Conservation (phyloP, 2,113 vertebrate species). For the Brachyhypopomus gauderio region DNA sequence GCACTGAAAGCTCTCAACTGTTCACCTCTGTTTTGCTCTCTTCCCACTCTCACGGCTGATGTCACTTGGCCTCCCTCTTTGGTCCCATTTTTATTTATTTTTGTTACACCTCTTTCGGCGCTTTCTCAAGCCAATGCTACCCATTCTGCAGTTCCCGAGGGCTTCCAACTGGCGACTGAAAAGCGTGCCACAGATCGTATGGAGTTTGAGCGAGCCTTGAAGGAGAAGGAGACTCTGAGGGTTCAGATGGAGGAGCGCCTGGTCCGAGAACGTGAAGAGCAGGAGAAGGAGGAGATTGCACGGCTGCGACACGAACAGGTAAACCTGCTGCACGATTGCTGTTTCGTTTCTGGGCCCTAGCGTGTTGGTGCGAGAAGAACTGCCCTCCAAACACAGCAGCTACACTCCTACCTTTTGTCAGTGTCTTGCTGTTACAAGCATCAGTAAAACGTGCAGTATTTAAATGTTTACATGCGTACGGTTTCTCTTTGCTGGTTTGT, state of each 20-base stretch:
- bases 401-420: no score
- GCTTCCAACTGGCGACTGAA: conserved; percentile 88
- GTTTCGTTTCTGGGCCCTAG: no score
- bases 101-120: conserved; percentile 54
- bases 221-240: conserved; percentile 68
- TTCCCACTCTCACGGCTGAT: background rate
- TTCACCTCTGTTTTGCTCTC: background rate
- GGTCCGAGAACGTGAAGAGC: conserved; percentile 71
- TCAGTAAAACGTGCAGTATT: no score
- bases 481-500: background rate
- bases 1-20: conserved; percentile 12
- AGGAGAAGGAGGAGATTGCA: conserved; percentile 75
- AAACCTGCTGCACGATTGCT: conserved; percentile 25
- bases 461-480: no score
- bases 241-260: conserved; percentile 67
- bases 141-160: conserved; percentile 82
- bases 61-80: background rate
- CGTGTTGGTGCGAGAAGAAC: no score
- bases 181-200: conserved; percentile 83
- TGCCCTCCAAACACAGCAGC: no score
- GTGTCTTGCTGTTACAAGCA: no score
- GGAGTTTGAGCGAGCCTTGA: conserved; percentile 77
- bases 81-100: background rate
- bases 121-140: conserved; percentile 77
- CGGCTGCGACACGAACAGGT: conserved; percentile 88